Percentiles rank a stretch among this genome's conserved stretches.
These are phyloP conservation scores for Zosterops hypoxanthus DNA, from an alignment of 2,113 vertebrate genomes.

Conservation along the genomic window DNA sequence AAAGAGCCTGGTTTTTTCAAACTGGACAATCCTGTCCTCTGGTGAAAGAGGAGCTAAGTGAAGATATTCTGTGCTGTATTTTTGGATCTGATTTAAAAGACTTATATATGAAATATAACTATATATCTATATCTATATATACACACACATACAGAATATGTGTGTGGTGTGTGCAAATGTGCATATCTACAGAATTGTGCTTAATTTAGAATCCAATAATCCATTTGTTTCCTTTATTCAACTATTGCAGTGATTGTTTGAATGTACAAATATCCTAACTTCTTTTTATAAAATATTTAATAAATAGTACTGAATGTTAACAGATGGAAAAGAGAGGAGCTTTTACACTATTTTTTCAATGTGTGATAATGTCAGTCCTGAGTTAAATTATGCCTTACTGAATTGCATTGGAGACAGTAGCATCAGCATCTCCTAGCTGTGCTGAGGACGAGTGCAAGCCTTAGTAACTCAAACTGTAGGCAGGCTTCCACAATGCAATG, in stretches of 20 bases:
- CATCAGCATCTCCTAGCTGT: slow-evolving; percentile 22
- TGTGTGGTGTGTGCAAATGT: not conserved
- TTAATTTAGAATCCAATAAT: slow-evolving; percentile 60
- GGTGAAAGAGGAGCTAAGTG: slow-evolving; percentile 79
- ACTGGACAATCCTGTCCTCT: slow-evolving; percentile 86
- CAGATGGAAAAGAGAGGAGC: slow-evolving; percentile 59
- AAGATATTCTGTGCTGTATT: not conserved
- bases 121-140: not conserved
- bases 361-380: slow-evolving; percentile 47
- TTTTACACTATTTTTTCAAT: slow-evolving; percentile 77
- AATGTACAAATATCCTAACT: slow-evolving; percentile 70
- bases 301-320: slow-evolving; percentile 71
- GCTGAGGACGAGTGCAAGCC: slow-evolving; percentile 24
- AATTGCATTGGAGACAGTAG: slow-evolving; percentile 30
- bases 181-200: slow-evolving; percentile 40
- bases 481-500: slow-evolving; percentile 21
- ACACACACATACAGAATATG: not conserved
- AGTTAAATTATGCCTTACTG: slow-evolving; percentile 75
- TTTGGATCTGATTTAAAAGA: slow-evolving; percentile 25
- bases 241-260: slow-evolving; percentile 63
- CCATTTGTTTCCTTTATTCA: slow-evolving; percentile 53
- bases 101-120: not conserved
- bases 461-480: not conserved
- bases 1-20: slow-evolving; percentile 88
- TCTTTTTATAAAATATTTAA: slow-evolving; percentile 77